Percentiles rank a stretch among this genome's conserved stretches.
Conservation (phyloP, 2,113 vertebrate species). For the Psittacula cyanocephala region DNA sequence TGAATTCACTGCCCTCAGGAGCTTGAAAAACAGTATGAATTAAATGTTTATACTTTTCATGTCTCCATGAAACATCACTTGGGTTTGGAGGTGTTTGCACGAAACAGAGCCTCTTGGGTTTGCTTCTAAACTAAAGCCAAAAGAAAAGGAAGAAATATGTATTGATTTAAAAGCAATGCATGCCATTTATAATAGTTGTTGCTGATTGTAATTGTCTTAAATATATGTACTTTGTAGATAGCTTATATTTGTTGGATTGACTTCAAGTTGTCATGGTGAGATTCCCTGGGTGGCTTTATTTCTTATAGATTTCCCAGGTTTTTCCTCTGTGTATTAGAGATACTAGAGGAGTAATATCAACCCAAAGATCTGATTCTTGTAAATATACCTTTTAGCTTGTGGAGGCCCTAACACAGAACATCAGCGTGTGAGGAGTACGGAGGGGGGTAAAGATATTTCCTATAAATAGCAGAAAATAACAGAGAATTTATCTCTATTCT, state of each 20-base stretch:
- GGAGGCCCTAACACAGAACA: background rate
- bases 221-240: background rate
- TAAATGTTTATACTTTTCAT: background rate
- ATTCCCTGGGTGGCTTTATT: background rate
- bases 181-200: background rate
- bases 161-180: background rate
- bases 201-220: background rate
- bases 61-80: background rate
- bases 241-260: background rate
- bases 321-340: background rate
- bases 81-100: conserved; percentile 14
- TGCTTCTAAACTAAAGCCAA: background rate
- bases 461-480: background rate
- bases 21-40: background rate
- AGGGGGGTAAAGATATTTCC: background rate
- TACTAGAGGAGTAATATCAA: background rate
- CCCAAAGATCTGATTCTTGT: background rate
- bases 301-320: background rate
- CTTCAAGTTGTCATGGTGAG: background rate
- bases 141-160: background rate
- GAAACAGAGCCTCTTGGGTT: background rate
- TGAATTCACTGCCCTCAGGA: conserved; percentile 19
- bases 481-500: background rate
- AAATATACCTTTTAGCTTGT: background rate
- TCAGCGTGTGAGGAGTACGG: background rate